Percentiles rank a stretch among this genome's conserved stretches.
Evolutionary conservation across 2,888 invertebrate species (phyloP).

Genomic region (Tenthredo livida): DNA sequence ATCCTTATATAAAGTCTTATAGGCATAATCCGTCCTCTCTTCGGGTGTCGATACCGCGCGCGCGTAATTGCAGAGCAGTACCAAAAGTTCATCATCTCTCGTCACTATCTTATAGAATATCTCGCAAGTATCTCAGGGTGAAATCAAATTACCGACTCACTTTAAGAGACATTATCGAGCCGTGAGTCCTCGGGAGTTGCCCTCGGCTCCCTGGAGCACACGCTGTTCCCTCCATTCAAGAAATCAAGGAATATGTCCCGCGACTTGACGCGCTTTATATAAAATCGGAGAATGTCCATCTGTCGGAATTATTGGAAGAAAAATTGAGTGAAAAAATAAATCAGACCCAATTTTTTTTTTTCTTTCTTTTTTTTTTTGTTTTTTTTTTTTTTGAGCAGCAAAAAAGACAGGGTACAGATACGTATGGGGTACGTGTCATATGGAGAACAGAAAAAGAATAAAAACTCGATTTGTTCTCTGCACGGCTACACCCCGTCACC

Average conservation of each 20-base stretch:
- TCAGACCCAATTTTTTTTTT: too few species aligned
- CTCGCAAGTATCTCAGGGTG: slow-evolving; percentile 68
- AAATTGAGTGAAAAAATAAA: background rate
- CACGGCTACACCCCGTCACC: background rate
- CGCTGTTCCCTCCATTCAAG: background rate
- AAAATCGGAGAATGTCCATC: background rate
- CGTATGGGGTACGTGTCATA: background rate
- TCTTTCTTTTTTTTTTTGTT: too few species aligned
- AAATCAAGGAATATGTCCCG: background rate
- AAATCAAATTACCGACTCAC: slow-evolving; percentile 75
- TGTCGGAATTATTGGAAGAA: background rate
- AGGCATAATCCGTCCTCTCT: background rate
- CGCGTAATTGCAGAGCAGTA: slow-evolving; percentile 24
- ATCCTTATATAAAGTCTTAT: background rate
- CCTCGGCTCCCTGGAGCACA: background rate
- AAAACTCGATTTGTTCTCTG: slow-evolving; percentile 10
- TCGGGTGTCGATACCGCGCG: background rate
- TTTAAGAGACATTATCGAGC: slow-evolving; percentile 74
- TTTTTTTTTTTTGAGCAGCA: background rate
- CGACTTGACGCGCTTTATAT: background rate
- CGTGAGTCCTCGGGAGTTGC: slow-evolving; percentile 8
- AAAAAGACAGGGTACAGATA: background rate
- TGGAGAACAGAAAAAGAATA: background rate
- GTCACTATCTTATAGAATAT: slow-evolving; percentile 18
- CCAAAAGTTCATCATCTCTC: slow-evolving; percentile 26